Evolutionary conservation across 1,140 invertebrate species (phyloP).

Genomic region (Artemia franciscana): DNA sequence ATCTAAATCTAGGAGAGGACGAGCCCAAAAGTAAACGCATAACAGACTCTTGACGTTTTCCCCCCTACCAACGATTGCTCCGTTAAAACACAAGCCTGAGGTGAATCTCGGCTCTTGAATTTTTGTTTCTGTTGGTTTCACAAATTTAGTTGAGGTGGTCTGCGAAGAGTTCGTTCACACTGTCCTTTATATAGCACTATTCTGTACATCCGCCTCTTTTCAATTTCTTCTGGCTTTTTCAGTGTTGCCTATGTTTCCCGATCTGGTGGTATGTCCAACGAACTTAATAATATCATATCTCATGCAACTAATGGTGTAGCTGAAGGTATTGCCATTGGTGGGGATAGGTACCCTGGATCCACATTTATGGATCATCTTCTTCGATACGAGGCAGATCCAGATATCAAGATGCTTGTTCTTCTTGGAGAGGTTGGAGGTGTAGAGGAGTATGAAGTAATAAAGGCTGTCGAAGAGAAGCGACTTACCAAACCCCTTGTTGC

Average conservation of each 20-base stretch:
- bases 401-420: conserved; percentile 80
- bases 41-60: too few species aligned
- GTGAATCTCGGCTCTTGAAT: too few species aligned
- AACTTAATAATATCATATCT: conserved; percentile 94
- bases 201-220: conserved; percentile 6
- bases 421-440: conserved; percentile 94
- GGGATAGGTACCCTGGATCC: conserved; percentile 92
- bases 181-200: not conserved
- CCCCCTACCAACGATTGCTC: too few species aligned
- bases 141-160: too few species aligned
- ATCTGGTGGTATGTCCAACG: conserved; percentile 98
- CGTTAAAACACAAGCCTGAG: too few species aligned
- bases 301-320: conserved; percentile 91
- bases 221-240: conserved; percentile 17
- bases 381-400: conserved; percentile 43
- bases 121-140: too few species aligned
- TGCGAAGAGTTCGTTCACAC: conserved; percentile 1
- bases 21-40: too few species aligned
- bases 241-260: conserved; percentile 94
- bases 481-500: conserved; percentile 88
- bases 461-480: conserved; percentile 49
- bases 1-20: too few species aligned
- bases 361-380: conserved; percentile 96
- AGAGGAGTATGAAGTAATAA: conserved; percentile 94
- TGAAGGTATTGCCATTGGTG: conserved; percentile 97